Percentiles rank a stretch among this genome's conserved stretches.
Conservation (phyloP, 2,888 invertebrate species). For the Macrophya alboannulata region DNA sequence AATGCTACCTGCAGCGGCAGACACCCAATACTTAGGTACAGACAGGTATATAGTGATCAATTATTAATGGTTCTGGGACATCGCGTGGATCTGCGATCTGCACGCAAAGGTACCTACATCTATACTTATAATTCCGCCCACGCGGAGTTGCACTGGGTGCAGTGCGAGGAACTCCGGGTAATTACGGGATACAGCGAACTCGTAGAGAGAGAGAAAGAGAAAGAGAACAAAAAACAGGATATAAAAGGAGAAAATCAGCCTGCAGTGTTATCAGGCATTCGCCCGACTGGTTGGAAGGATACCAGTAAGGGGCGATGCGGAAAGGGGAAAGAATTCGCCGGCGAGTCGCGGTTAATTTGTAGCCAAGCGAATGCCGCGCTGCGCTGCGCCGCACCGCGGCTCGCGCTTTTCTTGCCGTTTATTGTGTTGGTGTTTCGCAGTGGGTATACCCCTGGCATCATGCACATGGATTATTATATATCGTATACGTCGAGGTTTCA, state of each 20-base stretch:
- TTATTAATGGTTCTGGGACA: conserved; percentile 9
- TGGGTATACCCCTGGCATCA: background rate
- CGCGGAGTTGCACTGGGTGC: background rate
- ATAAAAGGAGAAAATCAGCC: conserved; percentile 33
- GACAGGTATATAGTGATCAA: conserved; percentile 7
- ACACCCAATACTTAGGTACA: background rate
- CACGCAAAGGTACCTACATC: conserved; percentile 14
- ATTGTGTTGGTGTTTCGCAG: conserved; percentile 13
- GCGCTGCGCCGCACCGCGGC: background rate
- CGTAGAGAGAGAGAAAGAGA: background rate
- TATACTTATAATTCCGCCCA: conserved; percentile 35
- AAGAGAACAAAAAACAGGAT: conserved; percentile 39
- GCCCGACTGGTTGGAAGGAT: conserved; percentile 7
- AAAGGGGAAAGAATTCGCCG: conserved; percentile 58
- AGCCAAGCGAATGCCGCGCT: conserved; percentile 48
- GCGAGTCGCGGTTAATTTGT: conserved; percentile 64
- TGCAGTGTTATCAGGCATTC: conserved; percentile 48
- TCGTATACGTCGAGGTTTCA: background rate
- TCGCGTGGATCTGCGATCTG: conserved; percentile 28
- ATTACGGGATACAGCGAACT: conserved; percentile 53
- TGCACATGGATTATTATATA: background rate
- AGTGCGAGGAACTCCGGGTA: background rate
- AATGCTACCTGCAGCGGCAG: background rate
- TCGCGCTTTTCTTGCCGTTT: background rate
- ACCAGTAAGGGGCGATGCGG: conserved; percentile 35